phyloP scores from a whole-genome alignment of 2,113 vertebrate genomes.

The Lethenteron camtschaticum region DNA sequence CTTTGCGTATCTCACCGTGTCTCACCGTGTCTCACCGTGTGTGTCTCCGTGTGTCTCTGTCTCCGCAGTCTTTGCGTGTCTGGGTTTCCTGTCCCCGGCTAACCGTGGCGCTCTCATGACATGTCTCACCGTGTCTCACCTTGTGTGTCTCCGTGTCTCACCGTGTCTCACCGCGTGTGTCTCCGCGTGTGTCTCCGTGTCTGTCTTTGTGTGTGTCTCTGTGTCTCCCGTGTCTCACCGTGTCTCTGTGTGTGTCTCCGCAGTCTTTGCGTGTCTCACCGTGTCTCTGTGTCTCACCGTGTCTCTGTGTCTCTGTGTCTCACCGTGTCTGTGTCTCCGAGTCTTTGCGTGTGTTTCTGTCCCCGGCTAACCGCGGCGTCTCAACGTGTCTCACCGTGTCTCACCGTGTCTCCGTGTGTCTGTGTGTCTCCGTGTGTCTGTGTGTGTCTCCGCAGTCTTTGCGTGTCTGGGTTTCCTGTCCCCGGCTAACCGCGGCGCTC shows the following conservation, averaged over 20 bases:
- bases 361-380: constrained; percentile 7
- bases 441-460: neutral
- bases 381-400: constrained; percentile 1
- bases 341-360: constrained; percentile 8
- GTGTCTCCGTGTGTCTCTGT: neutral
- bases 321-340: neutral
- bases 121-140: neutral
- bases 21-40: neutral
- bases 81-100: constrained; percentile 10
- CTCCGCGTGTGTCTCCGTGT: too few species aligned
- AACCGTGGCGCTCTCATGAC: constrained; percentile 9
- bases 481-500: constrained; percentile 7
- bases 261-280: too few species aligned
- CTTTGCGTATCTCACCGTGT: too few species aligned
- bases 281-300: too few species aligned
- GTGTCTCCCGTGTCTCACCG: too few species aligned
- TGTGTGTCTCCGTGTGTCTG: neutral
- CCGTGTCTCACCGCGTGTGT: too few species aligned
- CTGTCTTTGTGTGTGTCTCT: too few species aligned
- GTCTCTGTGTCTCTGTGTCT: neutral
- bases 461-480: constrained; percentile 9
- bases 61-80: constrained; percentile 8
- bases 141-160: too few species aligned
- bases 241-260: neutral
- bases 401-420: neutral